Percentiles rank a stretch among this genome's conserved stretches.
Conservation (phyloP, 2,888 invertebrate genomes). For the Hecatera dysodea region DNA sequence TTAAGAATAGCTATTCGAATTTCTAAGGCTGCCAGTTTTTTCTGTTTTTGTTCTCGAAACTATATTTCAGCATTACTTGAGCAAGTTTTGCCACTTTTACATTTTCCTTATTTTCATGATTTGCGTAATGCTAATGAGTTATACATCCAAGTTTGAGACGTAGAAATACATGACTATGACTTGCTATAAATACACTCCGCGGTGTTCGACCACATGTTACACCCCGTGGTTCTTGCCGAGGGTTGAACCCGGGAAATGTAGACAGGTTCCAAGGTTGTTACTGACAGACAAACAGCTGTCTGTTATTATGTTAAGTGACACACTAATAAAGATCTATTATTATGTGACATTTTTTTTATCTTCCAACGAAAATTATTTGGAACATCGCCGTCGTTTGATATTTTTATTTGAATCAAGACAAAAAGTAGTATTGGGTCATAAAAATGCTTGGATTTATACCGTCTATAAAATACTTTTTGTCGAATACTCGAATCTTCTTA, state of each 20-base stretch:
- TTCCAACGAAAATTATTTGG: constrained; percentile 34
- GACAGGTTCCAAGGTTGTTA: constrained; percentile 82
- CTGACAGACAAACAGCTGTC: constrained; percentile 74
- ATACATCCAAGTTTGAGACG: constrained; percentile 3
- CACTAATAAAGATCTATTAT: constrained; percentile 41
- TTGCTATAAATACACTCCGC: constrained; percentile 81
- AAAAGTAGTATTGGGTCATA: constrained; percentile 10
- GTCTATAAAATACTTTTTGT: constrained; percentile 21
- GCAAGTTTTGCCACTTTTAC: constrained; percentile 41
- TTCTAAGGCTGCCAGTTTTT: constrained; percentile 43
- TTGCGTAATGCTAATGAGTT: constrained; percentile 31
- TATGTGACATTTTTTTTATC: constrained; percentile 38
- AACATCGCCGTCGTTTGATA: constrained; percentile 30
- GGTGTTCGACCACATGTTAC: constrained; percentile 85
- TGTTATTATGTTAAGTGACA: constrained; percentile 59
- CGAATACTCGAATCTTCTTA: background rate
- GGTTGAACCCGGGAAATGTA: constrained; percentile 74
- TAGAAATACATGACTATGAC: constrained; percentile 41
- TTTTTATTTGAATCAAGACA: constrained; percentile 24
- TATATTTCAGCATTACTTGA: constrained; percentile 48
- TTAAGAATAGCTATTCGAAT: constrained; percentile 49
- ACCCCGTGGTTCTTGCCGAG: constrained; percentile 73
- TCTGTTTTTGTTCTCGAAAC: constrained; percentile 39
- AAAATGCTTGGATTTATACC: constrained; percentile 17
- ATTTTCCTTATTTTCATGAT: constrained; percentile 38